These are phyloP conservation scores for Tetraneura akinire DNA, from an alignment of 1,140 invertebrate genomes.

Conservation along the genomic window DNA sequence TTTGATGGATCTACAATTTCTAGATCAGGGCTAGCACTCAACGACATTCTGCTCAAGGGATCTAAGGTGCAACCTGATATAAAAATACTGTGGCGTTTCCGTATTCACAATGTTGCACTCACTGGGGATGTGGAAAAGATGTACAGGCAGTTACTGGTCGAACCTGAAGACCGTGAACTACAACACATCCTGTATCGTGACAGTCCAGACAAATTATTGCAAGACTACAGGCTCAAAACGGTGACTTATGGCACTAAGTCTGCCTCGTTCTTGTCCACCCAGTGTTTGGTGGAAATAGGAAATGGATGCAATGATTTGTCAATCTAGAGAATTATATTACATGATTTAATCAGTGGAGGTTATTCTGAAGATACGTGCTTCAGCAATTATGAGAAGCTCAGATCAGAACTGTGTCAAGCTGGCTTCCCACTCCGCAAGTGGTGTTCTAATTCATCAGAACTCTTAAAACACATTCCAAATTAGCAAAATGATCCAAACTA, in stretches of 20 bases:
- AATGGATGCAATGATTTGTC: not conserved
- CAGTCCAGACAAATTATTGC: not conserved
- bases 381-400: constrained; percentile 48
- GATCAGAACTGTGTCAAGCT: constrained; percentile 51
- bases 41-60: constrained; percentile 56
- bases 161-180: not conserved
- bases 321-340: constrained; percentile 52
- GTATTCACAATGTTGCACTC: constrained; percentile 46
- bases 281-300: not conserved
- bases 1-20: constrained; percentile 57
- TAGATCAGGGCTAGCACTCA: constrained; percentile 54
- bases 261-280: constrained; percentile 18
- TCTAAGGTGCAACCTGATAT: constrained; percentile 58
- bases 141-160: constrained; percentile 15
- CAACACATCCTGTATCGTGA: constrained; percentile 14
- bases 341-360: constrained; percentile 52
- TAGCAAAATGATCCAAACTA: too few relatives aligned
- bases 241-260: constrained; percentile 40
- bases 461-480: not conserved
- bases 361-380: constrained; percentile 52
- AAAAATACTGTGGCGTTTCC: constrained; percentile 55
- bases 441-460: constrained; percentile 22
- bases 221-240: constrained; percentile 18
- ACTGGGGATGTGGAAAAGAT: constrained; percentile 46
- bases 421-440: constrained; percentile 57